Conservation (phyloP, 2,797 vertebrate species). For the Margarornis squamiger region DNA sequence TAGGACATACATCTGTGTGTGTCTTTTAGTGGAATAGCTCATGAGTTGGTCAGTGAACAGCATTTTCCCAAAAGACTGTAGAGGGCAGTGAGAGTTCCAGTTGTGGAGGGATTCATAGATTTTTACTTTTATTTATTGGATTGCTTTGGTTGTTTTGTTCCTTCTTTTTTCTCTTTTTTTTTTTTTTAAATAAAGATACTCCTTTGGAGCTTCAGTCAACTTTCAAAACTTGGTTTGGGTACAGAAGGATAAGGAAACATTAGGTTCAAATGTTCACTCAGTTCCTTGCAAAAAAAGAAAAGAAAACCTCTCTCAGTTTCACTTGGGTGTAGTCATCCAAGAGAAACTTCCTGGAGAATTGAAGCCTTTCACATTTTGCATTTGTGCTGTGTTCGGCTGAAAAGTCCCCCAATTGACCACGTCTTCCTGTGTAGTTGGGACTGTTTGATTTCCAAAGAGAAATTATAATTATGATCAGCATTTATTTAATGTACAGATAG, state of each 20-base stretch:
- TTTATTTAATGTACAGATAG: background rate
- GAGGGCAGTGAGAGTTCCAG: conserved; percentile 54
- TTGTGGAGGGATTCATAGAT: background rate
- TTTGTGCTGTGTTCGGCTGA: conserved; percentile 6
- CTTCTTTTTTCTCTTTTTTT: background rate
- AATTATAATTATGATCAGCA: background rate
- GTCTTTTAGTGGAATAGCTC: background rate
- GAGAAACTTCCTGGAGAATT: conserved; percentile 62
- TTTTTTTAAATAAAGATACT: background rate
- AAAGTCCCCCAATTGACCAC: background rate
- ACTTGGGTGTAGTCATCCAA: conserved; percentile 34
- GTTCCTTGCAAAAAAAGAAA: conserved; percentile 28
- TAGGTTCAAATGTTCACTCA: conserved; percentile 59
- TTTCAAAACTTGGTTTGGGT: background rate
- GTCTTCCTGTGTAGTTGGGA: background rate
- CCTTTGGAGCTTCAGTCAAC: background rate
- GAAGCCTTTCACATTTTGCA: background rate
- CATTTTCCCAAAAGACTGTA: conserved; percentile 32
- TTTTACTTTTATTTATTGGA: background rate
- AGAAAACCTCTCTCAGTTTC: conserved; percentile 21
- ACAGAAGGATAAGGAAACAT: background rate
- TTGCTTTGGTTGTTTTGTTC: background rate
- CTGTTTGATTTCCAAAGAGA: conserved; percentile 1
- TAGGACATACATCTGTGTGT: rapidly evolving
- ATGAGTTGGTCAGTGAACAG: background rate